phyloP scores from a whole-genome alignment of 2,797 vertebrate genomes.

The Cirrhinus molitorella region DNA sequence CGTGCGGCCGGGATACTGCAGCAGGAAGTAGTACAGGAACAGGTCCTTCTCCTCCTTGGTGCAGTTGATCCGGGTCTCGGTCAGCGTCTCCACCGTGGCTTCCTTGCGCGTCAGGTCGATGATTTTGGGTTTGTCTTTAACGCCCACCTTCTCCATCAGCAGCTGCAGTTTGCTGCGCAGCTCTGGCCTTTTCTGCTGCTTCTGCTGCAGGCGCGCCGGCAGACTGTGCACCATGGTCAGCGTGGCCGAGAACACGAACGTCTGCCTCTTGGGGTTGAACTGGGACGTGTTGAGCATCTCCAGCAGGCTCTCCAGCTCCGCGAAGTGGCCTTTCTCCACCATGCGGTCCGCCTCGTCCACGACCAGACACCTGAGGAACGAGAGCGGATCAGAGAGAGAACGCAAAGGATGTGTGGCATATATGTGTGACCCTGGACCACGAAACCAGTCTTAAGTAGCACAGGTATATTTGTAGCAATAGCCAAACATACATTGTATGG shows the following conservation, averaged over 20 bases:
- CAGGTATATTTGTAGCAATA: too few relatives aligned
- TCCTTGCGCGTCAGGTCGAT: slow-evolving; percentile 93
- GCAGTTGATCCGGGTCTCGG: slow-evolving; percentile 92
- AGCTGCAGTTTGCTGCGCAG: slow-evolving; percentile 86
- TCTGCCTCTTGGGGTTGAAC: slow-evolving; percentile 90
- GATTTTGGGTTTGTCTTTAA: slow-evolving; percentile 92
- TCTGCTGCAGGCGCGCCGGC: slow-evolving; percentile 87
- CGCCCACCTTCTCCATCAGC: slow-evolving; percentile 92
- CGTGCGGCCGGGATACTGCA: slow-evolving; percentile 92
- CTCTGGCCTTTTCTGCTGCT: slow-evolving; percentile 85
- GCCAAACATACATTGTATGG: too few relatives aligned
- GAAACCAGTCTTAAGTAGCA: too few relatives aligned
- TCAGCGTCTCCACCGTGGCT: slow-evolving; percentile 92
- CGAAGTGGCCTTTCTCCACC: slow-evolving; percentile 96
- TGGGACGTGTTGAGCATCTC: slow-evolving; percentile 91
- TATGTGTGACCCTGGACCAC: too few relatives aligned
- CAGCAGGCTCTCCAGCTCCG: slow-evolving; percentile 90
- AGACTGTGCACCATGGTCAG: slow-evolving; percentile 88
- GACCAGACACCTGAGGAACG: slow-evolving; percentile 87
- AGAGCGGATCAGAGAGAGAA: neutral
- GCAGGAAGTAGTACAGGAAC: slow-evolving; percentile 94
- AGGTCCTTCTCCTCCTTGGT: slow-evolving; percentile 93
- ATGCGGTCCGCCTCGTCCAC: slow-evolving; percentile 98
- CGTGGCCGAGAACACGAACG: slow-evolving; percentile 96
- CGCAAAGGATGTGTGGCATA: too few relatives aligned